Evolutionary conservation across 2,113 vertebrate genomes (phyloP), one percentile per base, ranked within the genome.

Genomic region (Platichthys stellatus): DNA sequence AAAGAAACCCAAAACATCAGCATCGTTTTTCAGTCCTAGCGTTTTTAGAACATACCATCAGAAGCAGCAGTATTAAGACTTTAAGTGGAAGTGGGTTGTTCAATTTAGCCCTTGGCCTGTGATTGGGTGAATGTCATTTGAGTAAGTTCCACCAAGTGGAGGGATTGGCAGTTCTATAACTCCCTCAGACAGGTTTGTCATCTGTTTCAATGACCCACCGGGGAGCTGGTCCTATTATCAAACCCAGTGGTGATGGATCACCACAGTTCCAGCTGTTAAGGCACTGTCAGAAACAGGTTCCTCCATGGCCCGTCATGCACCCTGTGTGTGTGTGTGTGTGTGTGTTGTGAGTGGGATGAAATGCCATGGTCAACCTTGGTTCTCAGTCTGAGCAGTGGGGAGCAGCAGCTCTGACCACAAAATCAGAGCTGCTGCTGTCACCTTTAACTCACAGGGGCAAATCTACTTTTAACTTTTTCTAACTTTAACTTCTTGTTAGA

Each of bases 141-240:
- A 85, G 68, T 82, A 76, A 80, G 76, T 78, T 82, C 77, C 76
- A 71, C n/a, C 58, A 51, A 72, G 74, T 65, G 40, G 62, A 72
- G 75, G 76, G 85, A 93, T 81, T 92, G 90, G 91, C 89, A 87
- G 88, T 65, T 90, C 92, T 86, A 84, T 90, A 91, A 92, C 90
- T 90, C 90, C 90, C 75, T 86, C 82, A 71, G 91, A 91, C 88
- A 90, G 90, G 89, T 91, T 90, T 92, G 93, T 92, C 92, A 92
- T 92, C 78, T 87, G 87, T 89, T 90, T 91, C 93, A 92, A 91
- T 88, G 89, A 90, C 83, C 84, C 91, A 91, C 88, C 84, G 51
- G 92, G 92, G 91, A 91, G 80, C 69, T 70, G 47, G 84, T 84
- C 88, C 84, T 80, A 83, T 89, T 88, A 92, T 93, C 92, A 92